These are phyloP conservation scores for Cercocebus atys DNA, from an alignment of 2,113 vertebrate genomes.

Conservation along the genomic window DNA sequence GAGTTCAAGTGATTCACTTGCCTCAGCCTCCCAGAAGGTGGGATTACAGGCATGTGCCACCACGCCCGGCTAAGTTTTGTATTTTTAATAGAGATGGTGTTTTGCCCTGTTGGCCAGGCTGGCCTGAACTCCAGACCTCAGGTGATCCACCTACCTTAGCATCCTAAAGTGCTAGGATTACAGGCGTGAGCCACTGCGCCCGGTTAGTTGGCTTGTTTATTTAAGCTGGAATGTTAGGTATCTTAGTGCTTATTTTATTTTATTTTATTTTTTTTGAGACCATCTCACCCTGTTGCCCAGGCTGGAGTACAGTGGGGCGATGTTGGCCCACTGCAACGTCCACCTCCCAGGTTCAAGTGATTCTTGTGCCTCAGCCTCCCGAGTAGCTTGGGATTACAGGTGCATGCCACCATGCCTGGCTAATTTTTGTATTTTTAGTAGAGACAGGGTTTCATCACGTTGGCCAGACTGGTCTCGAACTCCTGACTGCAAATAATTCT, in stretches of 20 bases:
- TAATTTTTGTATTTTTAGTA: not conserved
- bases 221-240: too few relatives aligned
- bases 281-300: not conserved
- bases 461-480: not conserved
- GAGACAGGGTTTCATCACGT: not conserved
- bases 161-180: too few relatives aligned
- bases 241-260: too few relatives aligned
- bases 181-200: too few relatives aligned
- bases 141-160: too few relatives aligned
- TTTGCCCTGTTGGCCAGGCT: too few relatives aligned
- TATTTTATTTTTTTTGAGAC: not conserved
- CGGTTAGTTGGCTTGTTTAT: too few relatives aligned
- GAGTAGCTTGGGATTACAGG: not conserved
- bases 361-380: not conserved
- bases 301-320: not conserved
- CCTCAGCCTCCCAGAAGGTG: not conserved
- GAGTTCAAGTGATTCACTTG: not conserved
- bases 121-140: too few relatives aligned
- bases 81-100: too few relatives aligned
- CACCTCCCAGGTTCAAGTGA: not conserved
- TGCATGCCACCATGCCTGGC: not conserved
- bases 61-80: not conserved
- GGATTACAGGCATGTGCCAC: not conserved
- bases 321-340: not conserved
- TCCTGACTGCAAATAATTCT: not conserved